phyloP scores from a whole-genome alignment of 2,888 invertebrate genomes.

The Muschampia plurimacula region DNA sequence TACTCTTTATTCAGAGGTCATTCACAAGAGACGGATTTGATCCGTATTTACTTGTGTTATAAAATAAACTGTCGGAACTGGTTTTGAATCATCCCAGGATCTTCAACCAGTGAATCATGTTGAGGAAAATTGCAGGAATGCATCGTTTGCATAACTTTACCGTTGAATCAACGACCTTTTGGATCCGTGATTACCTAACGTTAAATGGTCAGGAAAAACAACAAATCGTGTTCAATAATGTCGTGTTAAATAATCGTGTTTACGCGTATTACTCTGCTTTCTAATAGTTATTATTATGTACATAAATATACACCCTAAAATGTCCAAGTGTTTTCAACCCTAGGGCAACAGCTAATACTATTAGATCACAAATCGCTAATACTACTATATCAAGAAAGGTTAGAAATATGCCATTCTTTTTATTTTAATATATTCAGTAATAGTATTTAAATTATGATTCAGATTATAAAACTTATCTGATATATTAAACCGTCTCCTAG shows the following conservation, averaged over 20 bases:
- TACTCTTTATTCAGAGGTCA: neutral
- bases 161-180: conserved; percentile 32
- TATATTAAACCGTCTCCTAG: conserved; percentile 6
- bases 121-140: conserved; percentile 37
- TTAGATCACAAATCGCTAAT: too few species aligned
- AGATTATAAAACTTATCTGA: neutral
- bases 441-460: too few species aligned
- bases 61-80: conserved; percentile 13
- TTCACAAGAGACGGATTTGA: conserved; percentile 11
- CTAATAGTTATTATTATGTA: neutral
- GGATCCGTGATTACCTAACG: conserved; percentile 28
- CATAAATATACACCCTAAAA: too few species aligned
- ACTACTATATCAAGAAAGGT: too few species aligned
- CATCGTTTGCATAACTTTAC: conserved; percentile 31
- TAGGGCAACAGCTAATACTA: too few species aligned
- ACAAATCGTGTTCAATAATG: neutral
- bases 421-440: too few species aligned
- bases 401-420: too few species aligned
- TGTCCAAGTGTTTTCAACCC: too few species aligned
- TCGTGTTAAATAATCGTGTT: neutral
- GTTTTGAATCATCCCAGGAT: conserved; percentile 33
- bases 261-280: neutral
- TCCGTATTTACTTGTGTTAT: conserved; percentile 15
- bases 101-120: conserved; percentile 27
- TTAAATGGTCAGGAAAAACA: neutral